These are phyloP conservation scores for Bradypodion pumilum DNA, from an alignment of 2,797 vertebrate species.

Conservation along the genomic window DNA sequence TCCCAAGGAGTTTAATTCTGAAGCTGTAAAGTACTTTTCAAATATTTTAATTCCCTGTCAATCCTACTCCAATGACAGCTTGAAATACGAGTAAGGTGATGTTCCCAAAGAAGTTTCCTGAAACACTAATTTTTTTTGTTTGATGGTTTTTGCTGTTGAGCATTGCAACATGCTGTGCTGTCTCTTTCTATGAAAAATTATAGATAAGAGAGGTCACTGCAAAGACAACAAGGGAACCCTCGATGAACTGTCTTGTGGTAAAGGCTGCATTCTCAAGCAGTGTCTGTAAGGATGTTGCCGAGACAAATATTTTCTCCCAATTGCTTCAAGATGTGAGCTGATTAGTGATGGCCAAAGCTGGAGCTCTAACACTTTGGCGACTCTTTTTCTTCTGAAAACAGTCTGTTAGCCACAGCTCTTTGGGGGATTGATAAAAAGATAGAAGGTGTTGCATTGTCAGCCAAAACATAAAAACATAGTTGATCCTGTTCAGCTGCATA, in stretches of 20 bases:
- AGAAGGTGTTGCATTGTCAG: background rate
- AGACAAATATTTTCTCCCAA: slow-evolving; percentile 39
- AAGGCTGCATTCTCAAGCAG: slow-evolving; percentile 54
- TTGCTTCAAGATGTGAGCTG: slow-evolving; percentile 61
- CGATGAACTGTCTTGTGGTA: slow-evolving; percentile 49
- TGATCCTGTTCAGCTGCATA: background rate
- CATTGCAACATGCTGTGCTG: background rate
- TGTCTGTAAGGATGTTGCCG: slow-evolving; percentile 50
- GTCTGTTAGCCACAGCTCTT: background rate
- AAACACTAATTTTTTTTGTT: slow-evolving; percentile 3
- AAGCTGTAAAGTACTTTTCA: slow-evolving; percentile 3
- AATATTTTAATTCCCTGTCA: background rate
- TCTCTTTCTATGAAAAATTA: background rate
- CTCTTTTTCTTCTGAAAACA: background rate
- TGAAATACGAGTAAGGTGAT: background rate
- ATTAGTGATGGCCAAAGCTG: slow-evolving; percentile 11
- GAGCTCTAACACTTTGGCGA: slow-evolving; percentile 20
- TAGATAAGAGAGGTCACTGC: slow-evolving; percentile 32
- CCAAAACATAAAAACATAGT: background rate
- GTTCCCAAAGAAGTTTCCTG: background rate
- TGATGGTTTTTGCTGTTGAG: background rate
- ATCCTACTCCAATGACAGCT: background rate
- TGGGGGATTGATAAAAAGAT: background rate
- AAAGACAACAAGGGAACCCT: background rate
- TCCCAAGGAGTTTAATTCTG: slow-evolving; percentile 8